Conservation (phyloP, 2,888 invertebrate genomes). For the Calameuta idolon region DNA sequence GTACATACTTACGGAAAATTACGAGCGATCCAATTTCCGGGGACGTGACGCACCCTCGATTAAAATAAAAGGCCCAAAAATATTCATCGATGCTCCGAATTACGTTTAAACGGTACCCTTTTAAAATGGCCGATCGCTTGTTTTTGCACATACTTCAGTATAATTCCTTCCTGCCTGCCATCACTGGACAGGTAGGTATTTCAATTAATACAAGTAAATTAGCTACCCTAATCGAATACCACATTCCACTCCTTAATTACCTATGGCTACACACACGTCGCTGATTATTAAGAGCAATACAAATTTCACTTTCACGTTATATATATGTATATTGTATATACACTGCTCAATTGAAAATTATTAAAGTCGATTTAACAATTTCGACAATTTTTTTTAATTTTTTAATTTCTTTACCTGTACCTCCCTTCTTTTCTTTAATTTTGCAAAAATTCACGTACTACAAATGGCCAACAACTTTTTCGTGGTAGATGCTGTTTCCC, state of each 20-base stretch:
- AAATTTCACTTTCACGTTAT: neutral
- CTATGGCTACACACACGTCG: neutral
- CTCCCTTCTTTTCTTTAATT: neutral
- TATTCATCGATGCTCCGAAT: neutral
- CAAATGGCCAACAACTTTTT: neutral
- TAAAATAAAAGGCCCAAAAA: neutral
- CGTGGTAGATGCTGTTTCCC: conserved; percentile 49
- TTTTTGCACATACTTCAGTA: neutral
- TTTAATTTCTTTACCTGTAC: conserved; percentile 9
- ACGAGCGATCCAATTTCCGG: conserved; percentile 59
- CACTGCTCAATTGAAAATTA: neutral
- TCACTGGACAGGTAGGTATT: neutral
- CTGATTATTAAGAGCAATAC: neutral
- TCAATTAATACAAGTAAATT: neutral
- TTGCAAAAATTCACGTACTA: conserved; percentile 22
- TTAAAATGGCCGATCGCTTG: neutral
- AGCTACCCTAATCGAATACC: neutral
- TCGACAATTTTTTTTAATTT: neutral
- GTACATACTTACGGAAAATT: conserved; percentile 52
- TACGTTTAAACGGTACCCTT: neutral
- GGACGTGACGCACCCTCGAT: conserved; percentile 4
- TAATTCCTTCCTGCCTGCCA: neutral
- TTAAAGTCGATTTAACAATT: neutral
- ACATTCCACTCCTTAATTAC: neutral
- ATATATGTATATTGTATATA: neutral